Base-by-base conservation (phyloP, 2,888 invertebrate genomes). In the Coremacera marginata region DNA sequence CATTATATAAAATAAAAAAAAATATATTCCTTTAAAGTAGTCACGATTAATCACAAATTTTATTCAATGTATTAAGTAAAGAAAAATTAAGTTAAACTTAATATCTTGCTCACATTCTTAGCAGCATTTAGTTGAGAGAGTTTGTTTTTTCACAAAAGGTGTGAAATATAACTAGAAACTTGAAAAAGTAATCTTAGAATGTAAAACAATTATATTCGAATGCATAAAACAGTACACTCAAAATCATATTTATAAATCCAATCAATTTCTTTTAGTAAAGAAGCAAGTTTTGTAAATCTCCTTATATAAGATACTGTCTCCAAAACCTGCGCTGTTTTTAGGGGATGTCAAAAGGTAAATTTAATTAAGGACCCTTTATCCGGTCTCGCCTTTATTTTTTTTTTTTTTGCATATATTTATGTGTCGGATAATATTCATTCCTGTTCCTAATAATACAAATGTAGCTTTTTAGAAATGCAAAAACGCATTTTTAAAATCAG, bases 1-100 rank as follows among this genome's bases (percentile, higher is more conserved):
- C 9, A n/a, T 52, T 74, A 52, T 65, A 52, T 65, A 11, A 44
- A 63, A 22, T 27, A 72, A 49, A n/a, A n/a, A n/a, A n/a, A 51
- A 31, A 70, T 55, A 25, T 31, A n/a, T 70, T 27, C 8, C 34
- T 37, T 65, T 5, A 34, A 16, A 67, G 37, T 14, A 27, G 34
- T 65, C 9, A 8, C 25, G 22, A 37, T 37, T 25, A 27, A 27
- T 27, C 14, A 16, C 27, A 62, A 27, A 22, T 22, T 27, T 62
- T 16, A 62, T 62, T 62, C 60, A 22, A 62, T 16, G n/a, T n/a
- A 11, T 62, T 62, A 62, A 62, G 27, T 4, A 11, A 25, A 25
- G 27, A 25, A 25, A 14, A 60, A 60, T 14, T 27, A 25, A 27
- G 27, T 14, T 25, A 60, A 60, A 60, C 27, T 60, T 5, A 9